A percentile compares a stretch with the other conserved stretches of the same genome.
phyloP scores from a whole-genome alignment of 2,888 invertebrate species.

The Leptopilina drosophilae region DNA sequence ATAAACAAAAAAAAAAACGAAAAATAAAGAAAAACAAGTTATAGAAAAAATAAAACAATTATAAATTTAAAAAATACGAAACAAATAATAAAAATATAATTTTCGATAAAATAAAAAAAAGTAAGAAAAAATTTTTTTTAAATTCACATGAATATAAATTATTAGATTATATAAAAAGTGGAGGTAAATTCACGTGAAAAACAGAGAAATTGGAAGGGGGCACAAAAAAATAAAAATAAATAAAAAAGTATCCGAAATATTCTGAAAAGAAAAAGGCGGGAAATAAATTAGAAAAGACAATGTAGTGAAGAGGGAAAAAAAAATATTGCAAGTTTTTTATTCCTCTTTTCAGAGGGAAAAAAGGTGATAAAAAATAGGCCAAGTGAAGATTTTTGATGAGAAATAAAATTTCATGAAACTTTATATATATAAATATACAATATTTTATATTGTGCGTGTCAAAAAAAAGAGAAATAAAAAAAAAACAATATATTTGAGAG shows the following conservation, averaged over 20 bases:
- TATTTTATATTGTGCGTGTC: not conserved
- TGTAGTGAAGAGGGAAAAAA: not conserved
- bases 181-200: too few species aligned
- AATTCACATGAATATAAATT: too few species aligned
- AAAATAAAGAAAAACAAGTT: too few species aligned
- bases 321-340: too few species aligned
- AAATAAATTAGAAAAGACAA: constrained; percentile 30
- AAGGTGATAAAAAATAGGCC: constrained; percentile 22
- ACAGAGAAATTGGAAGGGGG: not conserved
- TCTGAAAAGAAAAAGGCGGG: not conserved
- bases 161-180: too few species aligned
- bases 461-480: constrained; percentile 7
- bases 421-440: too few species aligned
- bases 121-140: too few species aligned
- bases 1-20: too few species aligned
- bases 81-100: too few species aligned
- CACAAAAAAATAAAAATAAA: constrained; percentile 3
- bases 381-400: constrained; percentile 1
- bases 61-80: too few species aligned
- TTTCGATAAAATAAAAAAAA: too few species aligned
- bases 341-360: not conserved
- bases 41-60: too few species aligned
- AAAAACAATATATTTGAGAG: constrained; percentile 13
- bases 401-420: not conserved
- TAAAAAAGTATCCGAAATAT: not conserved